A percentile compares a stretch with the other conserved stretches of the same genome.
phyloP scores from a whole-genome alignment of 2,888 invertebrate genomes.

The Drosophila emarginata region DNA sequence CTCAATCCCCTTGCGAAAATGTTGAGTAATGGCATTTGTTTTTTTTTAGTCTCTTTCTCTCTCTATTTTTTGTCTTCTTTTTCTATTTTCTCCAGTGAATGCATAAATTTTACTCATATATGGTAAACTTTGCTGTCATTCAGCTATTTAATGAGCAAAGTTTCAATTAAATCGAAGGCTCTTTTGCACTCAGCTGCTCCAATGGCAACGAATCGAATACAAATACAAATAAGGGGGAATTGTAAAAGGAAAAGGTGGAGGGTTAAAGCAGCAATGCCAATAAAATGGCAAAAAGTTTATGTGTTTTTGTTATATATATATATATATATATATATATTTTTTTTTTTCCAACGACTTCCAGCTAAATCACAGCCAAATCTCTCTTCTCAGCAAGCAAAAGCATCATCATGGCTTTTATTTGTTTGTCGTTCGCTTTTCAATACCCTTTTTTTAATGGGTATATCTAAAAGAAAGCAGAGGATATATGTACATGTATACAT shows the following conservation, averaged over 20 bases:
- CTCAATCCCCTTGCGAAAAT: not conserved
- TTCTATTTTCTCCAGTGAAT: constrained; percentile 5
- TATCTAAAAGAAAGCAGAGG: not conserved
- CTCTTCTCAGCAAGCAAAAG: constrained; percentile 37
- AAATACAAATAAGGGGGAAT: constrained; percentile 32
- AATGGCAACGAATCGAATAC: constrained; percentile 54
- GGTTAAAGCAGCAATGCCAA: constrained; percentile 49
- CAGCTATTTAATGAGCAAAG: constrained; percentile 67
- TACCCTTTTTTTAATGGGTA: not conserved
- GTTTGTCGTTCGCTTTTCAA: constrained; percentile 49
- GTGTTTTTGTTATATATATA: constrained; percentile 59
- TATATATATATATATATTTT: no score
- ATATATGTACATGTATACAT: no score
- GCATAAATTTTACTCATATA: constrained; percentile 37
- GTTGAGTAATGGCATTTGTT: constrained; percentile 59
- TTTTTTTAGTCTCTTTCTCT: not conserved
- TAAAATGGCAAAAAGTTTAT: constrained; percentile 71
- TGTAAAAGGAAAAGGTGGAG: not conserved
- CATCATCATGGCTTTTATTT: constrained; percentile 65
- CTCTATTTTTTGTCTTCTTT: constrained; percentile 18
- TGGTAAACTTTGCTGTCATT: constrained; percentile 32
- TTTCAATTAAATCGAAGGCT: constrained; percentile 70
- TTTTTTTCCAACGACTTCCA: constrained; percentile 53
- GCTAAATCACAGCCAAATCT: constrained; percentile 78
- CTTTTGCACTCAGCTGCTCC: constrained; percentile 40